Conservation (phyloP, 2,888 invertebrate genomes). For the Phlogophora meticulosa region DNA sequence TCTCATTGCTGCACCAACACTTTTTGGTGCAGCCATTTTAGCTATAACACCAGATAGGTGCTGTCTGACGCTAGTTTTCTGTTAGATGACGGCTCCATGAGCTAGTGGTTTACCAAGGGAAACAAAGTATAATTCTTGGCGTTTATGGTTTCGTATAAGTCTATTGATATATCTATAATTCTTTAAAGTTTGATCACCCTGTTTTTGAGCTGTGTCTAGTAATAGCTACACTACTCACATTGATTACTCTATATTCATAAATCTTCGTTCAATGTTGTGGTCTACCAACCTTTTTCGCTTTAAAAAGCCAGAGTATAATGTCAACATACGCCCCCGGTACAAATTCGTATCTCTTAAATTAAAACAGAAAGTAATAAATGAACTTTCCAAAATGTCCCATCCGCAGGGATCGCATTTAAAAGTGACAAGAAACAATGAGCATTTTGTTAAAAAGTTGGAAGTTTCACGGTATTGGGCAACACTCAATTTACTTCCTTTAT, state of each 20-base stretch:
- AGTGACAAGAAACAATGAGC: constrained; percentile 54
- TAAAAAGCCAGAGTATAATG: background rate
- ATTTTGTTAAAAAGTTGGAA: constrained; percentile 53
- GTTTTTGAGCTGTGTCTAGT: background rate
- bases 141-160: too few relatives aligned
- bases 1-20: too few relatives aligned
- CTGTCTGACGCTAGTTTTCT: too few relatives aligned
- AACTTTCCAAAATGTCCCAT: constrained; percentile 40
- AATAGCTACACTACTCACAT: background rate
- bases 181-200: too few relatives aligned
- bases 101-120: too few relatives aligned
- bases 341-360: constrained; percentile 31
- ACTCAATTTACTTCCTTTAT: constrained; percentile 58
- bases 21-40: too few relatives aligned
- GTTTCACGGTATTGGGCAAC: constrained; percentile 31
- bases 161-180: too few relatives aligned
- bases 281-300: background rate
- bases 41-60: too few relatives aligned
- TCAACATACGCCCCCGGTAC: background rate
- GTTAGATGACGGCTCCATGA: too few relatives aligned
- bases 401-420: constrained; percentile 36
- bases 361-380: constrained; percentile 53
- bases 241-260: background rate
- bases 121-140: too few relatives aligned
- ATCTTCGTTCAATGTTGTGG: background rate